Percentiles rank a stretch among this genome's conserved stretches.
phyloP scores from a whole-genome alignment of 1,140 invertebrate genomes.

The Sminthurinus signatus region DNA sequence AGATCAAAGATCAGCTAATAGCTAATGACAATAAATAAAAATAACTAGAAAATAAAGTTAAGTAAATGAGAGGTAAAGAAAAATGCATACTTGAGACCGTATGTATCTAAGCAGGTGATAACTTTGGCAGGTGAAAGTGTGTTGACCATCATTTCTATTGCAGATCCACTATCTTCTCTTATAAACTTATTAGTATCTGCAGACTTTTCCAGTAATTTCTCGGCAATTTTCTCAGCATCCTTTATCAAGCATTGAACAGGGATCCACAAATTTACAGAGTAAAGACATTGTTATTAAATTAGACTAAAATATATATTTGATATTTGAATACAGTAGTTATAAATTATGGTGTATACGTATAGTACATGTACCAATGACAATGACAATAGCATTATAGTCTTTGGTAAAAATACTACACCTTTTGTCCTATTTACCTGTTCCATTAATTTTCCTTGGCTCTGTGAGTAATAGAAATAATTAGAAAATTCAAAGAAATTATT shows the following conservation, averaged over 20 bases:
- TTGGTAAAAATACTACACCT: no score
- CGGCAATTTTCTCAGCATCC: slow-evolving; percentile 78
- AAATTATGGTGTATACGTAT: background rate
- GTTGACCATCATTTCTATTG: slow-evolving; percentile 71
- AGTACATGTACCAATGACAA: background rate
- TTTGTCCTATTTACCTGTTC: slow-evolving; percentile 73
- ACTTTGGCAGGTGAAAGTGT: slow-evolving; percentile 56
- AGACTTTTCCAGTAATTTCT: slow-evolving; percentile 71
- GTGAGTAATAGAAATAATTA: no score
- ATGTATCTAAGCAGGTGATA: slow-evolving; percentile 54
- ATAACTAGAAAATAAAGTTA: no score
- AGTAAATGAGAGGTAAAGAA: no score
- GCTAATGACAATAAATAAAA: no score
- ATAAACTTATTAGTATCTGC: slow-evolving; percentile 90
- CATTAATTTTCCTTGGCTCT: slow-evolving; percentile 60
- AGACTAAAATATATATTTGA: background rate
- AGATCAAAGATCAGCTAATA: no score
- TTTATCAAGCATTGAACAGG: slow-evolving; percentile 44
- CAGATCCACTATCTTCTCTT: slow-evolving; percentile 73
- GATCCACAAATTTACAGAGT: slow-evolving; percentile 1
- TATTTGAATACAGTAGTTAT: no score
- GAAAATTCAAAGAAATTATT: no score
- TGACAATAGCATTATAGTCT: slow-evolving; percentile 1
- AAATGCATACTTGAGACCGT: slow-evolving; percentile 58
- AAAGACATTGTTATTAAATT: slow-evolving; percentile 13